Evolutionary conservation across 2,797 vertebrate species (phyloP), one percentile per base, ranked within the genome.

Genomic region (Sebastes dallii): DNA sequence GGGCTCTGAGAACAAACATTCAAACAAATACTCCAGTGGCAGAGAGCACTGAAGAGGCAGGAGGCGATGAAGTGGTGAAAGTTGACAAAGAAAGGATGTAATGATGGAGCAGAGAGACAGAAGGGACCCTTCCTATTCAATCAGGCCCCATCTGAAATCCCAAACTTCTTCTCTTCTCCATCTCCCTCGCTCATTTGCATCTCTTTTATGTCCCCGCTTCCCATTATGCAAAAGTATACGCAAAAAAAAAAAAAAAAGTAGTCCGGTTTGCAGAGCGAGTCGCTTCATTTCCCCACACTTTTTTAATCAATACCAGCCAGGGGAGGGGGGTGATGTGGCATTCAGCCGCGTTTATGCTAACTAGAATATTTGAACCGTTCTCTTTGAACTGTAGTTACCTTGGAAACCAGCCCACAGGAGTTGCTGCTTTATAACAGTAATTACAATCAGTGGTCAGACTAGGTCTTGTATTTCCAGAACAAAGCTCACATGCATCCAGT

Each of bases 311-410:
- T 93, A 92, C 66, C 78, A 80, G 82, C 66, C 87, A 81, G 69
- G 60, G 77, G 84, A 86, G 66, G 62, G 66, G 81, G 81, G 83
- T 86, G 83, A 86, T 77, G 54, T 62, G 76, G 84, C 82, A 75
- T 76, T 92, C 83, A 72, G 82, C 85, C 69, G 69, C 88, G 86
- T 89, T 93, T 92, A 85, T 89, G 91, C 80, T 86, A 92, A 93
- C 85, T 83, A 82, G 86, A 92, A 88, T 83, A 91, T 92, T 86
- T 90, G 85, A 88, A 83, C 81, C 42, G 46, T 89, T 93, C 79
- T 79, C 90, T 91, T 91, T 94, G 90, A 94, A 94, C 87, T 73
- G 72, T 78, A 42, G 93, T 95, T 94, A 92, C 93, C 93, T 91
- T 93, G 91, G 94, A 91, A 95, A 94, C 94, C 83, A 86, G 80